Conservation (phyloP, 1,140 invertebrate species). For the Onthophagus taurus region DNA sequence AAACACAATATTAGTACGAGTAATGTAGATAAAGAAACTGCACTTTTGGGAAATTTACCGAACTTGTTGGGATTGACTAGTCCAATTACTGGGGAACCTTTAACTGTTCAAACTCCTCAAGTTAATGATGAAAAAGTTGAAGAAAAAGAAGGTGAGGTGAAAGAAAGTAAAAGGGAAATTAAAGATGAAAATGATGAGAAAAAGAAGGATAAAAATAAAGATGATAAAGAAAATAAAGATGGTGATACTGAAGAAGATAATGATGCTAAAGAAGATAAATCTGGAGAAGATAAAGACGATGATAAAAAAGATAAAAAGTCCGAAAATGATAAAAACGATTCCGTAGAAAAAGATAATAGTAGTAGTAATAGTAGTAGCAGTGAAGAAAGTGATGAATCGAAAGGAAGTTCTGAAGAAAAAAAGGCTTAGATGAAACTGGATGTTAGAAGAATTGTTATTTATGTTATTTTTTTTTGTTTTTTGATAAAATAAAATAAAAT, state of each 20-base stretch:
- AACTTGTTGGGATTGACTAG: neutral
- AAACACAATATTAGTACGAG: slow-evolving; percentile 8
- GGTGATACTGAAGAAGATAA: neutral
- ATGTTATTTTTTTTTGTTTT: too few relatives aligned
- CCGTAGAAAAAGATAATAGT: too few relatives aligned
- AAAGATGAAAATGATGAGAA: neutral
- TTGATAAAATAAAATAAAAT: too few relatives aligned
- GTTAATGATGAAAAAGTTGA: neutral
- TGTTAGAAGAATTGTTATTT: too few relatives aligned
- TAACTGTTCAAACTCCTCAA: neutral
- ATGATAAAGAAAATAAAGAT: neutral
- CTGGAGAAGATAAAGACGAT: neutral
- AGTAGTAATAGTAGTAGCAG: too few relatives aligned
- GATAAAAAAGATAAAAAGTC: neutral
- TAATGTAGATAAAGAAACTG: neutral
- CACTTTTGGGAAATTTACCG: neutral
- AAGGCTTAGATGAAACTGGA: too few relatives aligned
- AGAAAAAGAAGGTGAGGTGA: neutral
- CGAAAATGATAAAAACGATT: too few relatives aligned
- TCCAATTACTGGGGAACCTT: slow-evolving; percentile 1
- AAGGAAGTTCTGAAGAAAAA: too few relatives aligned
- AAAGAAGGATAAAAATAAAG: slow-evolving; percentile 2
- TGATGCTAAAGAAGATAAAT: too few relatives aligned
- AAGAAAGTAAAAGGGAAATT: neutral
- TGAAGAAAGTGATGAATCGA: too few relatives aligned